Conservation (phyloP, 1,140 invertebrate genomes). For the Neoseiulus cucumeris region DNA sequence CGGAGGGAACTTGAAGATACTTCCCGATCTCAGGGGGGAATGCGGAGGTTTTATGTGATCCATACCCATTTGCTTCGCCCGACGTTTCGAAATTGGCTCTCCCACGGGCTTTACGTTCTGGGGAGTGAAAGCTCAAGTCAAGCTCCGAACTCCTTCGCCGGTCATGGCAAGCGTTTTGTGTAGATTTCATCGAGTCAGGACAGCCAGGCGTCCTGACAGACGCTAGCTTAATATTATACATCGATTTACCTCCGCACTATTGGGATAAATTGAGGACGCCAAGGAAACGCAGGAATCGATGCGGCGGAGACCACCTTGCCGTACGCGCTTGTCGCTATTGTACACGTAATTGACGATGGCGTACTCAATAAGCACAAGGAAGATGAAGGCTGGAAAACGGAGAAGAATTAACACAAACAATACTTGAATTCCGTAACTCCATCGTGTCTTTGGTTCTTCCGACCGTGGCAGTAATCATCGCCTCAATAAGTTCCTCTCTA, state of each 20-base stretch:
- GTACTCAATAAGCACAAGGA: constrained; percentile 63
- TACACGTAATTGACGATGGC: constrained; percentile 66
- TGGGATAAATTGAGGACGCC: not conserved
- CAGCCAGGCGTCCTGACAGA: too few relatives aligned
- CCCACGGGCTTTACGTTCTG: not conserved
- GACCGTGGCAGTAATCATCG: too few relatives aligned
- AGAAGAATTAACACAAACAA: too few relatives aligned
- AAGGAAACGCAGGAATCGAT: constrained; percentile 5
- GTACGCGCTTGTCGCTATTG: constrained; percentile 17
- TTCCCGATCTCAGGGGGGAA: not conserved
- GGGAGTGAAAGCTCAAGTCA: not conserved
- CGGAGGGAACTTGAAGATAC: not conserved
- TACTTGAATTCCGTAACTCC: too few relatives aligned
- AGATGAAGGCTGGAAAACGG: constrained; percentile 41
- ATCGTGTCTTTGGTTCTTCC: too few relatives aligned
- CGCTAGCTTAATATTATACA: too few relatives aligned
- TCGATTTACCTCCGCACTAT: not conserved
- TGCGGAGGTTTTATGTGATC: not conserved
- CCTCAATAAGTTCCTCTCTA: too few relatives aligned
- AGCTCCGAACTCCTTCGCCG: too few relatives aligned
- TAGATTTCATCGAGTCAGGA: too few relatives aligned
- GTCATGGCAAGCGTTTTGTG: too few relatives aligned
- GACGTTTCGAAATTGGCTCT: not conserved
- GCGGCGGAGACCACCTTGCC: not conserved
- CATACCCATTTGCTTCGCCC: constrained; percentile 2